Percentiles rank a stretch among this genome's conserved stretches.
Evolutionary conservation across 2,113 vertebrate species (phyloP).

Genomic region (Gobius niger): DNA sequence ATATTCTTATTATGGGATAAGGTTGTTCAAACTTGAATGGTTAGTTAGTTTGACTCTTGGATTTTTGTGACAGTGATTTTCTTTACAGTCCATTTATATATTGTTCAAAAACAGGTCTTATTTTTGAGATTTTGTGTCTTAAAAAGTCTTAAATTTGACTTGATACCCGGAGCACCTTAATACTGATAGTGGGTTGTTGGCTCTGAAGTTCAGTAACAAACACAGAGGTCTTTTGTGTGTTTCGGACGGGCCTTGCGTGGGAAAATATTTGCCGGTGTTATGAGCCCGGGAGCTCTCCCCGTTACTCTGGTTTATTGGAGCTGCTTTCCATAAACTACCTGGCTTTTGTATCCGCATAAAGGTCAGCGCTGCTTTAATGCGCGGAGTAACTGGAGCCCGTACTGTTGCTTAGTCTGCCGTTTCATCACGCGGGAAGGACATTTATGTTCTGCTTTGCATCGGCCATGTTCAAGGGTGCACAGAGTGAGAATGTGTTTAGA

Average conservation of each 20-base stretch:
- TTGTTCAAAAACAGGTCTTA: too few species aligned
- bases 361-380: slow-evolving; percentile 39
- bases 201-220: neutral
- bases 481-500: too few species aligned
- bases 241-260: neutral
- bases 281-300: slow-evolving; percentile 11
- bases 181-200: neutral
- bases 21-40: too few species aligned
- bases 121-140: too few species aligned
- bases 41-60: too few species aligned
- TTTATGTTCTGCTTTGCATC: slow-evolving; percentile 16
- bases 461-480: neutral
- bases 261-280: slow-evolving; percentile 23
- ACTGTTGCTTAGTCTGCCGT: slow-evolving; percentile 23
- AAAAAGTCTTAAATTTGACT: too few species aligned
- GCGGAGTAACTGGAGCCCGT: slow-evolving; percentile 27
- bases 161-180: too few species aligned
- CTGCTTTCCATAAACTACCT: slow-evolving; percentile 28
- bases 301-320: slow-evolving; percentile 32
- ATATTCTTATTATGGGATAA: too few species aligned
- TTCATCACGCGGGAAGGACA: slow-evolving; percentile 18
- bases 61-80: too few species aligned
- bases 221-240: slow-evolving; percentile 8
- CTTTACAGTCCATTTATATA: too few species aligned
- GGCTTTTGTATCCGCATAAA: slow-evolving; percentile 26